phyloP scores from a whole-genome alignment of 2,888 invertebrate genomes.

The Ectemnius lituratus region DNA sequence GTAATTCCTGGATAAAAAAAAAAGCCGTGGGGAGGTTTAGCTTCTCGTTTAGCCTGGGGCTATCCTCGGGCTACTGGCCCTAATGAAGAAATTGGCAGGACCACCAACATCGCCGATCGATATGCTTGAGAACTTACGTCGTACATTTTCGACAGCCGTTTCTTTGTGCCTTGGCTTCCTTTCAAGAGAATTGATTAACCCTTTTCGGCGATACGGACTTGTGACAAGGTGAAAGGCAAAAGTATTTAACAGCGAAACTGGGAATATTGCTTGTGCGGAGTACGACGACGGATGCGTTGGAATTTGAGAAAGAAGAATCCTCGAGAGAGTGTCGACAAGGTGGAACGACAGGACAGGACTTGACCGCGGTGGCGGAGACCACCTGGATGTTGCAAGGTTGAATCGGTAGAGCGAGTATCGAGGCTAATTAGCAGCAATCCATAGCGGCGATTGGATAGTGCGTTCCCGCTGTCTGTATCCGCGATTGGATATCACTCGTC shows the following conservation, averaged over 20 bases:
- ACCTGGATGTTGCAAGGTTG: constrained; percentile 63
- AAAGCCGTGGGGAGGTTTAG: too few relatives aligned
- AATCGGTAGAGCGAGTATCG: constrained; percentile 56
- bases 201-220: too few relatives aligned
- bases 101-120: constrained; percentile 59
- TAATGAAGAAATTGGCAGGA: constrained; percentile 68
- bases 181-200: too few relatives aligned
- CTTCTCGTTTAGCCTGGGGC: constrained; percentile 35
- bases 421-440: constrained; percentile 68
- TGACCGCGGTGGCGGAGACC: constrained; percentile 49
- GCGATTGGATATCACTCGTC: constrained; percentile 69
- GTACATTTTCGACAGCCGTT: background rate
- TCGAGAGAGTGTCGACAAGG: background rate
- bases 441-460: constrained; percentile 59
- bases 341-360: constrained; percentile 11
- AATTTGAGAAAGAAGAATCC: too few relatives aligned
- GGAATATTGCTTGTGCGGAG: background rate
- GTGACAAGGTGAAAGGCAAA: too few relatives aligned
- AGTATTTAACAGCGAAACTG: too few relatives aligned
- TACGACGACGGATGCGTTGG: background rate
- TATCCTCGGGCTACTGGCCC: constrained; percentile 45
- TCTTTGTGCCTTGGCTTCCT: too few relatives aligned
- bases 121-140: background rate
- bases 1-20: too few relatives aligned
- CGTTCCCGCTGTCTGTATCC: constrained; percentile 48